These are phyloP conservation scores for Lipotes vexillifer DNA, from an alignment of 2,113 vertebrate genomes.

Conservation along the genomic window DNA sequence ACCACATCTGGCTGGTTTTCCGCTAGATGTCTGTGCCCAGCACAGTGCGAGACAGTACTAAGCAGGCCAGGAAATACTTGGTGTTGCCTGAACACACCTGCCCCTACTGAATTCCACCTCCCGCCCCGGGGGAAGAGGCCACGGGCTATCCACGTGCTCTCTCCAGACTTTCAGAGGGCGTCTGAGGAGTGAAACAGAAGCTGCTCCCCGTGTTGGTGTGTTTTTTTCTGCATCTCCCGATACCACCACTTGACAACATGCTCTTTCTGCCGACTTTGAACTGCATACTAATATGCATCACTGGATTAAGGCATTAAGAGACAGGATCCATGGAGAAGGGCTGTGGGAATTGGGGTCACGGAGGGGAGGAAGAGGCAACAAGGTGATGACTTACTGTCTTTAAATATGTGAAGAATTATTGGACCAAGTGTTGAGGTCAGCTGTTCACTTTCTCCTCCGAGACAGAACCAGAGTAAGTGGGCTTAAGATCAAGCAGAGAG, in stretches of 20 bases:
- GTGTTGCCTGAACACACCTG: neutral
- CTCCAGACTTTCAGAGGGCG: neutral
- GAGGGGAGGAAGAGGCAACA: neutral
- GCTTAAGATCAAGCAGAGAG: slow-evolving; percentile 47
- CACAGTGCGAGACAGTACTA: neutral
- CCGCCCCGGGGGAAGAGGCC: neutral
- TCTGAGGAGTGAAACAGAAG: neutral
- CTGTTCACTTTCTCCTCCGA: slow-evolving; percentile 39
- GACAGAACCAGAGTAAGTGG: slow-evolving; percentile 5
- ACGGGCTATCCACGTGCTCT: no score
- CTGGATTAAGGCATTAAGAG: slow-evolving; percentile 59
- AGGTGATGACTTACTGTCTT: slow-evolving; percentile 38
- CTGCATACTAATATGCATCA: neutral
- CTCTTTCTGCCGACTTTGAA: slow-evolving; percentile 40
- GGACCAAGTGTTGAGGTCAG: slow-evolving; percentile 29
- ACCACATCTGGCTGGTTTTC: neutral
- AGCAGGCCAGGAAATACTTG: neutral
- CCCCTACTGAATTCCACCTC: no score
- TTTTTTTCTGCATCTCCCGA: neutral
- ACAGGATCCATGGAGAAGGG: slow-evolving; percentile 44
- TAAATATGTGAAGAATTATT: slow-evolving; percentile 27
- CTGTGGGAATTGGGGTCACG: neutral
- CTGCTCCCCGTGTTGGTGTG: rapidly evolving
- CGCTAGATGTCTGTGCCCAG: neutral
- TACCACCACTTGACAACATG: neutral